A percentile compares a stretch with the other conserved stretches of the same genome.
phyloP scores from a whole-genome alignment of 2,888 invertebrate genomes.

The Callinectes sapidus region DNA sequence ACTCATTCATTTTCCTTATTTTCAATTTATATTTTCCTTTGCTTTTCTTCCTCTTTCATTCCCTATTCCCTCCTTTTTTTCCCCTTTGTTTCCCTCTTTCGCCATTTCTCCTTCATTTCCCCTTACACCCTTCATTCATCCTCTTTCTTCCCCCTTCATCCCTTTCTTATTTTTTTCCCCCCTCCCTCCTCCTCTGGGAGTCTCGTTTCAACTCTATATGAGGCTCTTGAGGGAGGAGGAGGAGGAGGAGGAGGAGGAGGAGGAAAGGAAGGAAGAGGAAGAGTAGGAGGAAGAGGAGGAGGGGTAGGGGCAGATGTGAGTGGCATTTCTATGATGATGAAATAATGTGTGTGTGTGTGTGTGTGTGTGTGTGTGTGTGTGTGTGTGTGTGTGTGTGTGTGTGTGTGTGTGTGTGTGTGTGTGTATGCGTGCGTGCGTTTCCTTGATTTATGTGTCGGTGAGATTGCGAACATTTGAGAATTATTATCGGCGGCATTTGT shows the following conservation, averaged over 20 bases:
- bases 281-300: not conserved
- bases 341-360: conserved; percentile 37
- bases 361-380: conserved; percentile 37
- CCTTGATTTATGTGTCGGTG: conserved; percentile 13
- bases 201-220: conserved; percentile 30
- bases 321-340: conserved; percentile 36
- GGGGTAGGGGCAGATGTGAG: not conserved
- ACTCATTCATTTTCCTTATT: not conserved
- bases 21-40: not conserved
- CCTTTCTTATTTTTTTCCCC: not conserved
- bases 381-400: conserved; percentile 34
- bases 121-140: not conserved
- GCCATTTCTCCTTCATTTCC: not conserved
- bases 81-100: not conserved
- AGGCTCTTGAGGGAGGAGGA: not conserved
- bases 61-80: not conserved
- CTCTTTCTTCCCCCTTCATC: not conserved
- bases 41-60: not conserved
- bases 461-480: conserved; percentile 24
- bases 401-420: conserved; percentile 12
- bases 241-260: not conserved
- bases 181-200: conserved; percentile 1
- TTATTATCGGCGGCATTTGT: conserved; percentile 8
- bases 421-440: not conserved
- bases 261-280: not conserved